These are phyloP conservation scores for Epiblema foenella DNA, from an alignment of 2,888 invertebrate species.

Conservation along the genomic window DNA sequence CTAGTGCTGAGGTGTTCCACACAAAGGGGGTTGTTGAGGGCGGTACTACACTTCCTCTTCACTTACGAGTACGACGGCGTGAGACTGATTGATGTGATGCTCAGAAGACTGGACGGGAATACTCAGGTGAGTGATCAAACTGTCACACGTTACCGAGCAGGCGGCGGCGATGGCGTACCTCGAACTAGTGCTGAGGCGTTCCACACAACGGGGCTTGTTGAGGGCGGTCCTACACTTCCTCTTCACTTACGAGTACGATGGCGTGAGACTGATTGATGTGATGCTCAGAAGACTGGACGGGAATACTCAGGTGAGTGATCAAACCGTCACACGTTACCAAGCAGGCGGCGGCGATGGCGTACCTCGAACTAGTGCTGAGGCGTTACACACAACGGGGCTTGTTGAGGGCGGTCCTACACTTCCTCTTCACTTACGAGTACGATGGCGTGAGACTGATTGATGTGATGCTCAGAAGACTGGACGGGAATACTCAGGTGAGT, in stretches of 20 bases:
- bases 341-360: conserved; percentile 96
- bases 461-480: conserved; percentile 91
- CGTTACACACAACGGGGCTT: conserved; percentile 94
- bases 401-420: conserved; percentile 92
- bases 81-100: conserved; percentile 91
- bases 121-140: conserved; percentile 85
- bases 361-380: conserved; percentile 95
- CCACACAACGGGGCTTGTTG: conserved; percentile 93
- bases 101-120: conserved; percentile 90
- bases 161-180: conserved; percentile 97
- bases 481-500: conserved; percentile 89
- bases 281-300: conserved; percentile 91
- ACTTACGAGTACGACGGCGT: conserved; percentile 93
- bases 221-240: conserved; percentile 94
- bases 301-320: conserved; percentile 87
- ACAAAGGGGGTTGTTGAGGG: conserved; percentile 91
- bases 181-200: conserved; percentile 94
- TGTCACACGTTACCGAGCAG: conserved; percentile 87
- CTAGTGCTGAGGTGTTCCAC: conserved; percentile 94
- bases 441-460: conserved; percentile 94
- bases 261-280: conserved; percentile 91
- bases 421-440: conserved; percentile 92
- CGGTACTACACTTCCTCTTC: conserved; percentile 93
- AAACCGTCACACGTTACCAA: conserved; percentile 82
- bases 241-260: conserved; percentile 92